Evolutionary conservation across 2,888 invertebrate genomes (phyloP), one percentile per base, ranked within the genome.

Genomic region (Sinodicranocentrus sp.): DNA sequence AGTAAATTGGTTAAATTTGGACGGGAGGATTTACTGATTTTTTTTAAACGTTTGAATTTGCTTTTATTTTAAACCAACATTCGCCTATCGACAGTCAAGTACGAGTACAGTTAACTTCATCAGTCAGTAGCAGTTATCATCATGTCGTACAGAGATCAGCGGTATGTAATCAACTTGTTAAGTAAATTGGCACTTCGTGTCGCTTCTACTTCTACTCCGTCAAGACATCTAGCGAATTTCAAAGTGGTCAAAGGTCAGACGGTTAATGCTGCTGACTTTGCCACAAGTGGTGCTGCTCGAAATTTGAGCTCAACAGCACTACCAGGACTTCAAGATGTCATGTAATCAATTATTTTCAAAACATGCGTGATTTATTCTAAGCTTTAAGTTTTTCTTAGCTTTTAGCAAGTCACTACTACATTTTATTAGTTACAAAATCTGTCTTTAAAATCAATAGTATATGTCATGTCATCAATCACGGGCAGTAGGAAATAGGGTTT

Each of bases 111-210:
- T 48, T 10, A 48, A 2, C 48, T n/a, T n/a, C 6, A 48, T 48
- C 48, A 48, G 15, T n/a, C 15, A n/a, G 3, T 48, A 33, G 17
- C 43, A 70, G 78, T 59, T 21, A 48, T 33, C 79, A 85, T 57
- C 77, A 84, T 87, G 87, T 87, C 87, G 71, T 87, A 84, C 84
- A 85, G 84, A 84, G 85, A 87, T 70, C 85, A 85, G 82, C 85
- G 87, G 87, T 87, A 85, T 76, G 87, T 87, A 63, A 54, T 85
- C 68, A 76, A 61, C 70, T 85, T 86, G 79, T 67, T 86, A 68
- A 84, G 68, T 84, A 86, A 79, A 84, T 79, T 84, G 78, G 71
- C 71, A 72, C 57, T 80, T 71, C 65, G 79, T 79, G 79, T 63
- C 68, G 52, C 48, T 57, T 26, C 3, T 3, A 65, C 48, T 57